Evolutionary conservation across 2,797 vertebrate genomes (phyloP).

Genomic region (Pempheris klunzingeri): DNA sequence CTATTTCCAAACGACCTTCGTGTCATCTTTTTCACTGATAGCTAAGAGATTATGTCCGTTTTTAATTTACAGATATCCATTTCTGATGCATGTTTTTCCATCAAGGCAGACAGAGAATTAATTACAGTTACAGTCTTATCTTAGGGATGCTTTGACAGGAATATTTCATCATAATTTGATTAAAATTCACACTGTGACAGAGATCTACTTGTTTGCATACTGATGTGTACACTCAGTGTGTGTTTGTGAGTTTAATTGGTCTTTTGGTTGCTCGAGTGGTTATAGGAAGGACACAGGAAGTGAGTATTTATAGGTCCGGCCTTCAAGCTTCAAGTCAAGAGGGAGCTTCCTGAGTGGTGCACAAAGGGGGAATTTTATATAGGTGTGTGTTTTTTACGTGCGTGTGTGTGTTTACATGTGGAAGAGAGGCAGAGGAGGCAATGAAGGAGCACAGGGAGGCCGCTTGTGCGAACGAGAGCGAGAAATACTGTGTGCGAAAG

Average conservation of each 20-base stretch:
- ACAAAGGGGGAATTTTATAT: slow-evolving; percentile 39
- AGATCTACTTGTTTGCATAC: slow-evolving; percentile 29
- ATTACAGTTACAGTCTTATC: slow-evolving; percentile 26
- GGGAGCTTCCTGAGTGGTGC: slow-evolving; percentile 61
- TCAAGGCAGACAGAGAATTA: slow-evolving; percentile 14
- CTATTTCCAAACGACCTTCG: slow-evolving; percentile 33
- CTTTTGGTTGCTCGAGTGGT: slow-evolving; percentile 20
- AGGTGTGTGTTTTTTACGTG: slow-evolving; percentile 45
- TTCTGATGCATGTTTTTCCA: slow-evolving; percentile 19
- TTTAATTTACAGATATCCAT: slow-evolving; percentile 40
- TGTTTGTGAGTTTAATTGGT: slow-evolving; percentile 33
- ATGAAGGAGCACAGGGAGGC: slow-evolving; percentile 60
- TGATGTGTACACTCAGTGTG: slow-evolving; percentile 9
- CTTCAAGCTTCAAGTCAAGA: slow-evolving; percentile 34
- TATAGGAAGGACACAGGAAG: slow-evolving; percentile 61
- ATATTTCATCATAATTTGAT: slow-evolving; percentile 39
- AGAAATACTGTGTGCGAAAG: slow-evolving; percentile 66
- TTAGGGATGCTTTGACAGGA: not conserved
- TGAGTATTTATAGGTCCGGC: slow-evolving; percentile 67
- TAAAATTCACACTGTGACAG: slow-evolving; percentile 16
- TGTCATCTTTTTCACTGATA: slow-evolving; percentile 28
- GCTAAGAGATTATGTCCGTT: slow-evolving; percentile 31
- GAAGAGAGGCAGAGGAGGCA: slow-evolving; percentile 37
- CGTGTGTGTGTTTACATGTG: slow-evolving; percentile 53
- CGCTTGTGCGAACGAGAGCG: slow-evolving; percentile 50